A percentile compares a stretch with the other conserved stretches of the same genome.
Evolutionary conservation across 2,888 invertebrate species (phyloP).

Genomic region (Xylota sylvarum): DNA sequence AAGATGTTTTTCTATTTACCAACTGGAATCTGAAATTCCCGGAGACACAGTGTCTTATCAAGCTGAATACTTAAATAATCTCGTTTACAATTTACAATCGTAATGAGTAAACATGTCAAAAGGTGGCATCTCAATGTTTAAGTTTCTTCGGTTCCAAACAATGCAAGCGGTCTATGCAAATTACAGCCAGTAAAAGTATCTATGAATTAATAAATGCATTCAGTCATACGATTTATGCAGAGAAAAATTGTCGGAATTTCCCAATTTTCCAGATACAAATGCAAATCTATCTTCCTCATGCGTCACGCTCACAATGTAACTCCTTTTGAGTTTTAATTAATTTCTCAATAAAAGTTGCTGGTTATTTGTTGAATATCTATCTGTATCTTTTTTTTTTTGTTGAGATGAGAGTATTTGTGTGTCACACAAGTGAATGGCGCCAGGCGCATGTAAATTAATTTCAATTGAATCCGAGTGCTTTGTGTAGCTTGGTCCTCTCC

Average conservation of each 20-base stretch:
- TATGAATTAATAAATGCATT: neutral
- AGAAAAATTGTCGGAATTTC: neutral
- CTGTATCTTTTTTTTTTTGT: conserved; percentile 12
- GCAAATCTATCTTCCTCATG: neutral
- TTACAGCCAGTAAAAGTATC: neutral
- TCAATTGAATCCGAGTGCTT: conserved; percentile 64
- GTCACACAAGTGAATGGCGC: conserved; percentile 42
- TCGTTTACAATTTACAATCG: conserved; percentile 47
- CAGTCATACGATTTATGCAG: conserved; percentile 7
- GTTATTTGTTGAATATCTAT: conserved; percentile 17
- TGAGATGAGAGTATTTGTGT: conserved; percentile 13
- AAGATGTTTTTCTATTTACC: conserved; percentile 18
- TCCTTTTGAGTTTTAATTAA: neutral
- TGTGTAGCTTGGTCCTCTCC: neutral
- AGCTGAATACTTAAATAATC: conserved; percentile 20
- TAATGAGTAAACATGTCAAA: conserved; percentile 59
- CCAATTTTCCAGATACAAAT: neutral
- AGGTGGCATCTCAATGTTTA: conserved; percentile 32
- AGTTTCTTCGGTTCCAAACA: conserved; percentile 35
- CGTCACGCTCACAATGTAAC: neutral
- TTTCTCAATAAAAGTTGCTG: neutral
- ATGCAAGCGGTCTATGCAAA: conserved; percentile 19
- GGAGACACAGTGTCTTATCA: conserved; percentile 28
- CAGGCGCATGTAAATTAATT: conserved; percentile 67
- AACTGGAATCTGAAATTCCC: conserved; percentile 6